Percentiles rank a stretch among this genome's conserved stretches.
Evolutionary conservation across 2,113 vertebrate species (phyloP).

Genomic region (Mesitornis unicolor): DNA sequence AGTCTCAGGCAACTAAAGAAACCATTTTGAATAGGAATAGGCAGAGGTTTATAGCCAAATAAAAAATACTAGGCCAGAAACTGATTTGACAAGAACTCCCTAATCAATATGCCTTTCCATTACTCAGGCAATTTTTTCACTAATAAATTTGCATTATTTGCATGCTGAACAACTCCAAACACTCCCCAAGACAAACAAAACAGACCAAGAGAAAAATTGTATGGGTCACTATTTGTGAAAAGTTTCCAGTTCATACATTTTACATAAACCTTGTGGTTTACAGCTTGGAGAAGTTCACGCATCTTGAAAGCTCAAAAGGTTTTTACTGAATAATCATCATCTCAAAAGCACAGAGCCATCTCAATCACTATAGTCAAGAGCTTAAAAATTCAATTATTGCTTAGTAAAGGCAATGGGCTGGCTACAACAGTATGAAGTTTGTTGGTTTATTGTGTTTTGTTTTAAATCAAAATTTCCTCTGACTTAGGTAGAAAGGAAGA

Average conservation of each 20-base stretch:
- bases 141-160: neutral
- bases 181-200: neutral
- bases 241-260: neutral
- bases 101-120: neutral
- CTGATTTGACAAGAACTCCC: neutral
- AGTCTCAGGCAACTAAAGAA: neutral
- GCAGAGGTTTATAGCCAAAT: neutral
- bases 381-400: neutral
- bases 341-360: neutral
- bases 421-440: neutral
- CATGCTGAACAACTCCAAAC: neutral
- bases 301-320: neutral
- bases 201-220: neutral
- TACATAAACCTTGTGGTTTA: neutral
- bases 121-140: neutral
- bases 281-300: neutral
- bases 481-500: neutral
- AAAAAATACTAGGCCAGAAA: neutral
- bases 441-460: neutral
- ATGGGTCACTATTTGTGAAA: neutral
- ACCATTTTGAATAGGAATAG: fast-evolving
- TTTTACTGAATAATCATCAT: neutral
- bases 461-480: neutral
- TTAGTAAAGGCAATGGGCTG: neutral
- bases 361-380: neutral